A percentile compares a stretch with the other conserved stretches of the same genome.
Evolutionary conservation across 2,888 invertebrate species (phyloP).

Genomic region (Creontiades dilutus): DNA sequence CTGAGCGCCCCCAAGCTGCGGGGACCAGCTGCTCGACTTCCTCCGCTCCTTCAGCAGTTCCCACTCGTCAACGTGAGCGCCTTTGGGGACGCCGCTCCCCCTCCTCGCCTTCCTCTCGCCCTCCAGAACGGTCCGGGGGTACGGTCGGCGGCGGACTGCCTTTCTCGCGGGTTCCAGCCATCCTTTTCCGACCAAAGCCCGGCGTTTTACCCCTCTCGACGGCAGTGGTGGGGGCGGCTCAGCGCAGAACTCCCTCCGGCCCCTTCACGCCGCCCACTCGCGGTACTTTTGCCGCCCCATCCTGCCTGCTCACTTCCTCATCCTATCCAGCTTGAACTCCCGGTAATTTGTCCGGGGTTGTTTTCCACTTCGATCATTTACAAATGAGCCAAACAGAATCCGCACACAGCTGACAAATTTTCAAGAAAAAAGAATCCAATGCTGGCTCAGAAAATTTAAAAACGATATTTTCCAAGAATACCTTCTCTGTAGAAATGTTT

Average conservation of each 20-base stretch:
- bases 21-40: conserved; percentile 77
- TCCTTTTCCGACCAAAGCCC: background rate
- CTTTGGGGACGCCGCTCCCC: conserved; percentile 56
- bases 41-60: conserved; percentile 76
- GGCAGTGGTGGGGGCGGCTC: conserved; percentile 46
- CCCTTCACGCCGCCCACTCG: background rate
- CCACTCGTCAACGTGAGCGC: conserved; percentile 73
- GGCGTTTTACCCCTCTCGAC: background rate
- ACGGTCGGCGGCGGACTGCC: conserved; percentile 24
- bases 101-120: conserved; percentile 48
- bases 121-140: conserved; percentile 40
- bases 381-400: no score
- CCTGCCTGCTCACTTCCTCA: background rate
- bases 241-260: conserved; percentile 1
- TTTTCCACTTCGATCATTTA: no score
- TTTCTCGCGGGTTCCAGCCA: background rate
- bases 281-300: background rate
- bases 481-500: no score
- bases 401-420: no score
- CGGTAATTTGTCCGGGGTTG: conserved; percentile 29
- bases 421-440: no score
- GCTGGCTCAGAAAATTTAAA: no score
- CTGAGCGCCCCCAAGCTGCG: conserved; percentile 74
- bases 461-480: no score
- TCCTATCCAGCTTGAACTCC: background rate